Evolutionary conservation across 2,797 vertebrate genomes (phyloP), one percentile per base, ranked within the genome.

Genomic region (Sebastolobus altivelis): DNA sequence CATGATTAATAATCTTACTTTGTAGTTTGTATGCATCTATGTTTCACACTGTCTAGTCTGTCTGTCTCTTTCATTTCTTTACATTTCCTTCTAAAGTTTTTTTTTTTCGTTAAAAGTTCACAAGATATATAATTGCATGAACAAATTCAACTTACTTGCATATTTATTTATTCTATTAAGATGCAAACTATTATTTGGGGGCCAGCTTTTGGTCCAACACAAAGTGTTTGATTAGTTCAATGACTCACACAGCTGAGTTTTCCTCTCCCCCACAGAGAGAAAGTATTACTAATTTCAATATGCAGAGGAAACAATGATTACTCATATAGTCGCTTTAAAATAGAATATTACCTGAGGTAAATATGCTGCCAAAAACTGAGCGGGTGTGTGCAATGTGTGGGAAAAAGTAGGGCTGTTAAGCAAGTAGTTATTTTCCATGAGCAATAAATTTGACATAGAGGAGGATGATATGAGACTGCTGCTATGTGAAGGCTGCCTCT

Each of bases 161-260:
- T n/a, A 10, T n/a, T 13, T 55, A 35, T 56, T 61, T 25, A 6
- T 70, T 68, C 20, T 18, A 59, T 68, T 72, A 22, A 12, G 16
- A 60, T n/a, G 16, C 4, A 22, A 58, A 71, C 11, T 6, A 65
- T 40, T 13, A 59, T 6, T 58, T 49, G 8, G 10, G 59, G 33
- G 4, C 25, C 20, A 37, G 75, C 20, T 65, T 80, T 25, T 62
- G 37, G 40, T 76, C 18, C 46, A 8, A 49, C 2, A 10, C 46
- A 60, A 61, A 67, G 35, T 52, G 31, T 6, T 35, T 16, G 0
- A 66, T 81, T 69, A 54, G n/a, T 54, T 59, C 20, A 67, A 49
- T 77, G 75, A 75, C 58, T 77, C 73, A 75, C 58, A 58, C 14
- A 67, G 13, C 22, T 58, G 33, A 33, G 55, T 59, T 54, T 11